These are phyloP conservation scores for Peromyscus attwateri DNA, from an alignment of 2,797 vertebrate species.

Conservation along the genomic window DNA sequence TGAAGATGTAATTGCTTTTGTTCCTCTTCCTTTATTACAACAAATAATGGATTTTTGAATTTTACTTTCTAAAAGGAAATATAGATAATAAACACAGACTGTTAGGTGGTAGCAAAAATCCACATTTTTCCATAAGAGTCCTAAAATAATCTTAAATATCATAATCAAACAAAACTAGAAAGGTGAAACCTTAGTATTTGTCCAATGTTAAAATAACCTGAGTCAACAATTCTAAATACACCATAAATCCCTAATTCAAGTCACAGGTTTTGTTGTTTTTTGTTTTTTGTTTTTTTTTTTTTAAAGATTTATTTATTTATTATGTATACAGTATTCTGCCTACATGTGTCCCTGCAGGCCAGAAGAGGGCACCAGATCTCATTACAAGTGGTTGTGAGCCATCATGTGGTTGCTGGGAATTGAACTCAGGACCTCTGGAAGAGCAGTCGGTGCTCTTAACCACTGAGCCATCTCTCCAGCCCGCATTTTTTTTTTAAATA, in stretches of 20 bases:
- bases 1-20: slow-evolving; percentile 21
- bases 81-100: slow-evolving; percentile 72
- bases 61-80: slow-evolving; percentile 80
- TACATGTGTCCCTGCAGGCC: too few relatives aligned
- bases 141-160: slow-evolving; percentile 60
- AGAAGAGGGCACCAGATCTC: too few relatives aligned
- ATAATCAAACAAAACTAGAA: slow-evolving; percentile 60
- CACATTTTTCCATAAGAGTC: not conserved
- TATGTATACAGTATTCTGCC: too few relatives aligned
- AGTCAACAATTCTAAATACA: slow-evolving; percentile 28
- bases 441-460: too few relatives aligned
- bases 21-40: slow-evolving; percentile 72
- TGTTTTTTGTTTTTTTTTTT: too few relatives aligned
- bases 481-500: too few relatives aligned
- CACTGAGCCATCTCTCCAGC: too few relatives aligned
- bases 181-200: slow-evolving; percentile 9
- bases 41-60: slow-evolving; percentile 78
- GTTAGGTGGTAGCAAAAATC: slow-evolving; percentile 37
- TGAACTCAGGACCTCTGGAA: too few relatives aligned
- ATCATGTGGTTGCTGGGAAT: too few relatives aligned
- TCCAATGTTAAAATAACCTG: slow-evolving; percentile 21
- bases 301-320: too few relatives aligned
- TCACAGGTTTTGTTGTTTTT: not conserved
- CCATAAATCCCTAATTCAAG: slow-evolving; percentile 12
- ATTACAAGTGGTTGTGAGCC: too few relatives aligned